phyloP scores from a whole-genome alignment of 2,888 invertebrate genomes.

The Morpho achilles region DNA sequence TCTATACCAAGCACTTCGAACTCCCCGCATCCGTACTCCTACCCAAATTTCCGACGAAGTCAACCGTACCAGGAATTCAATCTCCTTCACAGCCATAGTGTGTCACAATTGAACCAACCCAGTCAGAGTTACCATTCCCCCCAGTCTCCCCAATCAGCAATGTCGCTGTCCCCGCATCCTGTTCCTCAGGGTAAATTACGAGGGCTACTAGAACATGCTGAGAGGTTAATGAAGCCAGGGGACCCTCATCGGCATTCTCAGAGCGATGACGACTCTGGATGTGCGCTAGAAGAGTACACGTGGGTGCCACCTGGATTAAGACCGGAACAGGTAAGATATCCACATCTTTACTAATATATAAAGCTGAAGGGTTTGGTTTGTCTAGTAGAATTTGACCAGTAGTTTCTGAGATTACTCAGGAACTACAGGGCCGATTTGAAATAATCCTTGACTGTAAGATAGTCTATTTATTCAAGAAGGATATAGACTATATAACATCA shows the following conservation, averaged over 20 bases:
- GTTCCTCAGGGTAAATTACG: conserved; percentile 66
- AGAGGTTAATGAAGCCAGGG: conserved; percentile 81
- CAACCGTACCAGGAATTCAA: conserved; percentile 57
- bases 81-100: conserved; percentile 53
- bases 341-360: too few species aligned
- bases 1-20: conserved; percentile 61
- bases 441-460: too few species aligned
- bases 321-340: conserved; percentile 91
- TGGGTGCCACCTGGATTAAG: conserved; percentile 98
- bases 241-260: conserved; percentile 93
- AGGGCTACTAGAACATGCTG: conserved; percentile 71
- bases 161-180: conserved; percentile 69
- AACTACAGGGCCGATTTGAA: too few species aligned
- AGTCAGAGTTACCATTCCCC: conserved; percentile 59
- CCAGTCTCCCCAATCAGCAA: conserved; percentile 65
- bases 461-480: too few species aligned
- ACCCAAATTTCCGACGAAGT: conserved; percentile 58
- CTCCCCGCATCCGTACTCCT: conserved; percentile 65
- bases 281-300: conserved; percentile 98
- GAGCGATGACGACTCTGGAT: conserved; percentile 98
- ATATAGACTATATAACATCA: too few species aligned
- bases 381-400: too few species aligned
- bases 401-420: too few species aligned
- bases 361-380: too few species aligned
- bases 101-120: conserved; percentile 49